Percentiles rank a stretch among this genome's conserved stretches.
Evolutionary conservation across 2,113 vertebrate genomes (phyloP).

Genomic region (Nothoprocta perdicaria): DNA sequence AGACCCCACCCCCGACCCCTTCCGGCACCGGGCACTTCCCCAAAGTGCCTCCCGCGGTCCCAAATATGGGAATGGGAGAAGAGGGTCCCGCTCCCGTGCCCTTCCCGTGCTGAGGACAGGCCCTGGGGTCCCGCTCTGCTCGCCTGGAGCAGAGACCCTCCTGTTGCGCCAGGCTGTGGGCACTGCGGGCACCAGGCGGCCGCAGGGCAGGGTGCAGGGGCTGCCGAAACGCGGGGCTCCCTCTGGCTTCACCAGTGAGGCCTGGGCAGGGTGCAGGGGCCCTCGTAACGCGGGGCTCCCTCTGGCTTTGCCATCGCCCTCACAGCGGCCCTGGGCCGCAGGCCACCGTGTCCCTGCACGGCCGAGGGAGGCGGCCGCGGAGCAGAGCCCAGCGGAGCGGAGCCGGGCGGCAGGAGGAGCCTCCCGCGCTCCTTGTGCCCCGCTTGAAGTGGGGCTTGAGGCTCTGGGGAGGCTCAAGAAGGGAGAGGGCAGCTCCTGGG

Average conservation of each 20-base stretch:
- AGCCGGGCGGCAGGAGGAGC: neutral
- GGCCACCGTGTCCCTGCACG: rapidly evolving
- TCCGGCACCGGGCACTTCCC: neutral
- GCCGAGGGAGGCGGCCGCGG: no score
- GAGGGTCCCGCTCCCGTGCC: conserved; percentile 3
- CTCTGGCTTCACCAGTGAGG: neutral
- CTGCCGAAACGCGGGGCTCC: neutral
- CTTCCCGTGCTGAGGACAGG: neutral
- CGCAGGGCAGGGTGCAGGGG: neutral
- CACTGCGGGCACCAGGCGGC: neutral
- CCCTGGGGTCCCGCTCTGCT: neutral
- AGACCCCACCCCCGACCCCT: conserved; percentile 43
- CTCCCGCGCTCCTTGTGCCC: neutral
- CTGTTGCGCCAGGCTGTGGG: rapidly evolving
- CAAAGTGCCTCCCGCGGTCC: neutral
- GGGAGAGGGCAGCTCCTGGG: neutral
- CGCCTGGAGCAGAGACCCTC: neutral
- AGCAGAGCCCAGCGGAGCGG: no score
- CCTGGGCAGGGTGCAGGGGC: neutral
- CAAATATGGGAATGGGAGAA: neutral
- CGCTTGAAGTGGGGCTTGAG: neutral
- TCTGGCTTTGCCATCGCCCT: neutral
- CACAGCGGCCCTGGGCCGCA: neutral
- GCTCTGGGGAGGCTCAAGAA: neutral
- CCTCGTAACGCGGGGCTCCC: neutral